phyloP scores from a whole-genome alignment of 2,113 vertebrate genomes.

The Heteronetta atricapilla region DNA sequence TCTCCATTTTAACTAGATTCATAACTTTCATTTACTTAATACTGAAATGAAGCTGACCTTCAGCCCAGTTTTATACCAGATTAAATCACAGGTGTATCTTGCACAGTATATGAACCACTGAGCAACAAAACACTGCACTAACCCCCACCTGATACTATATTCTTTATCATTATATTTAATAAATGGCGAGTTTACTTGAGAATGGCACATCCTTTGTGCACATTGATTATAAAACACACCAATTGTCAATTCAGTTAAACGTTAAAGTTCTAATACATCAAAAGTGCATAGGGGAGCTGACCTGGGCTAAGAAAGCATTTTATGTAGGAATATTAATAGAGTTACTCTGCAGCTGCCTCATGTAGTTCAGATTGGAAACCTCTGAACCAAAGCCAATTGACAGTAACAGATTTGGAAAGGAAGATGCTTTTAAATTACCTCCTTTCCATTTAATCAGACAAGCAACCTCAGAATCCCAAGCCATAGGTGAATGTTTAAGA shows the following conservation, averaged over 20 bases:
- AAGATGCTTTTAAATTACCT: conserved; percentile 70
- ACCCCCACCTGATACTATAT: neutral
- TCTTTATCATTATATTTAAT: conserved; percentile 45
- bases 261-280: conserved; percentile 59
- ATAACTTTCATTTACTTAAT: conserved; percentile 47
- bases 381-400: conserved; percentile 70
- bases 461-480: conserved; percentile 71
- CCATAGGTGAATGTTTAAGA: conserved; percentile 65
- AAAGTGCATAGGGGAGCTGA: conserved; percentile 66
- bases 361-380: conserved; percentile 64
- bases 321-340: conserved; percentile 55
- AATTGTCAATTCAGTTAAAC: conserved; percentile 59
- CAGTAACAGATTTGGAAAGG: conserved; percentile 68
- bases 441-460: conserved; percentile 72
- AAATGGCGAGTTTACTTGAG: conserved; percentile 37
- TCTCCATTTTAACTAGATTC: conserved; percentile 27
- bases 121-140: neutral
- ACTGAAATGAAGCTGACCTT: neutral
- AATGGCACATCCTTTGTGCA: conserved; percentile 28
- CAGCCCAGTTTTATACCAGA: neutral
- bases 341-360: conserved; percentile 44
- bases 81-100: neutral
- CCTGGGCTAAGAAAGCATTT: conserved; percentile 62
- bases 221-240: conserved; percentile 54
- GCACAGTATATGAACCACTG: neutral